Evolutionary conservation across 2,113 vertebrate species (phyloP), one percentile per base, ranked within the genome.

Genomic region (Syrmaticus mikado): DNA sequence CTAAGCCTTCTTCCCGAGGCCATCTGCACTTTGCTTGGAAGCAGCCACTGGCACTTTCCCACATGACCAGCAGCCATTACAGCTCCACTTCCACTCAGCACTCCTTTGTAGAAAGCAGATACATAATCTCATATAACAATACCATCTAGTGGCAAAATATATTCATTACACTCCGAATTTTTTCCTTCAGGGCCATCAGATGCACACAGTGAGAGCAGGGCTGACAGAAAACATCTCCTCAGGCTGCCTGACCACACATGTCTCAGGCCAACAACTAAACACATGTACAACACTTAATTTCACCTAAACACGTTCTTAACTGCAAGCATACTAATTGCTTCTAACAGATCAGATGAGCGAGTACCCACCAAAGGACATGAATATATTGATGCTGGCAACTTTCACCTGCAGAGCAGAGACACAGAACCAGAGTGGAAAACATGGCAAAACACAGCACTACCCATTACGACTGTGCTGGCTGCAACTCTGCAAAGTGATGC

Each of bases 81-180:
- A 90, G 50, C 70, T 38, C 61, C 70, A 78, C 53, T 76, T 21
- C 58, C 73, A 80, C 58, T 46, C 76, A 64, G 82, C 83, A 65
- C 41, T 19, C 48, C 61, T 38, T 38, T 5, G 6, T 58, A 38
- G 40, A 72, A 86, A 88, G 68, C 57, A 74, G 78, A 91, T 4
- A 65, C 65, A 65, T 95, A 96, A 90, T 86, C 76, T 94, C 93
- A 95, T 93, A 94, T 97, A 94, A 97, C 92, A 95, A 88, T 72
- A 85, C 94, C 95, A 97, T 97, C 91, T 95, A 96, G 94, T 89
- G 95, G 93, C 64, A 71, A 94, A 92, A 87, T 13, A 21, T 7
- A 50, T 82, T 80, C 91, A 95, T 85, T 96, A 61, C 94, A 97
- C 72, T 32, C 40, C 21, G 19, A 87, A 67, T 64, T 78, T 52